phyloP scores from a whole-genome alignment of 2,113 vertebrate genomes.

The Meles meles region DNA sequence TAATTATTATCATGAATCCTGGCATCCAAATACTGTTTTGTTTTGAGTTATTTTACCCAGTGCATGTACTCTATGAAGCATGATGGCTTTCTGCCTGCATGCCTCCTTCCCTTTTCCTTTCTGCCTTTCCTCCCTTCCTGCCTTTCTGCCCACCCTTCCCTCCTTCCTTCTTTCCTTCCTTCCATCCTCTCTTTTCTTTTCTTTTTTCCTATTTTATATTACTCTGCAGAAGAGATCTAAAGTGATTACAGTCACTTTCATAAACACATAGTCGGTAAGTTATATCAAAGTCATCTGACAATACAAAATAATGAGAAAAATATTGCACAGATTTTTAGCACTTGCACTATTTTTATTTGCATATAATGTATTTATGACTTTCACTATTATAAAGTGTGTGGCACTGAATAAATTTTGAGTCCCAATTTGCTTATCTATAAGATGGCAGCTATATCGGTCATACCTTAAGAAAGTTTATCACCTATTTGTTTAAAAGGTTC shows the following conservation, averaged over 20 bases:
- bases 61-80: neutral
- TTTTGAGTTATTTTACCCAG: neutral
- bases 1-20: neutral
- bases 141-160: too few species aligned
- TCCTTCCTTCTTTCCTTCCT: neutral
- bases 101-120: neutral
- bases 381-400: neutral
- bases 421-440: neutral
- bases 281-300: neutral
- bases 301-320: neutral
- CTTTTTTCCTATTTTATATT: neutral
- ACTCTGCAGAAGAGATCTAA: neutral
- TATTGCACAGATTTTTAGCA: too few species aligned
- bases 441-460: neutral
- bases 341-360: too few species aligned
- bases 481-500: neutral
- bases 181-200: neutral
- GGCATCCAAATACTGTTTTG: neutral
- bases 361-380: neutral
- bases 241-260: neutral
- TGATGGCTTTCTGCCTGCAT: too few species aligned
- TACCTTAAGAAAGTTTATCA: neutral
- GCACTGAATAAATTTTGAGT: neutral
- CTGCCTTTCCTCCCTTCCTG: neutral
- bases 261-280: neutral